Evolutionary conservation across 2,113 vertebrate species (phyloP).

Genomic region (Xenopus borealis): DNA sequence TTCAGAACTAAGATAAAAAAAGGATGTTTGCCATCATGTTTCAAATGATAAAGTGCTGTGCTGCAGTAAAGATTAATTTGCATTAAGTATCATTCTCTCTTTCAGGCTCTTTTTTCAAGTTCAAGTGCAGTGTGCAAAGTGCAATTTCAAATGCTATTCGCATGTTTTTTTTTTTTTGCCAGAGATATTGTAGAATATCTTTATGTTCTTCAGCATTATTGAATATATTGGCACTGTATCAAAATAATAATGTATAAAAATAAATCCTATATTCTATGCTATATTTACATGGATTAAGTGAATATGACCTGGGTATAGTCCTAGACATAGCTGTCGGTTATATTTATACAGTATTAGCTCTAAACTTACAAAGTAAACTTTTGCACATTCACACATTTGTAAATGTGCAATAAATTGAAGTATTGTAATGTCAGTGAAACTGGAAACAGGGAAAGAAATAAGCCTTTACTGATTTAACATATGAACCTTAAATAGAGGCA

Average conservation of each 20-base stretch:
- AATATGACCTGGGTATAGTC: neutral
- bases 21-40: neutral
- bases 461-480: constrained; percentile 35
- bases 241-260: no score
- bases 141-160: no score
- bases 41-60: no score
- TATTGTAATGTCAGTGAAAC: constrained; percentile 16
- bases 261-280: no score
- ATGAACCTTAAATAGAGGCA: constrained; percentile 44
- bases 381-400: constrained; percentile 5
- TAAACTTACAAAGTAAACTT: constrained; percentile 13
- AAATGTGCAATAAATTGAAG: constrained; percentile 32
- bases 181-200: no score
- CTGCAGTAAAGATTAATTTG: no score
- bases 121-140: no score
- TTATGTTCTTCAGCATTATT: no score
- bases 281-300: constrained; percentile 27
- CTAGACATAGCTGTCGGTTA: neutral
- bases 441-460: constrained; percentile 12
- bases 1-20: constrained; percentile 51
- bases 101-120: no score
- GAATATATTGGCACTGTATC: no score
- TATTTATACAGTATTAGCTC: neutral
- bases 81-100: no score
- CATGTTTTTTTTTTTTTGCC: no score